Evolutionary conservation across 2,888 invertebrate species (phyloP).

Genomic region (Yponomeuta cagnagella): DNA sequence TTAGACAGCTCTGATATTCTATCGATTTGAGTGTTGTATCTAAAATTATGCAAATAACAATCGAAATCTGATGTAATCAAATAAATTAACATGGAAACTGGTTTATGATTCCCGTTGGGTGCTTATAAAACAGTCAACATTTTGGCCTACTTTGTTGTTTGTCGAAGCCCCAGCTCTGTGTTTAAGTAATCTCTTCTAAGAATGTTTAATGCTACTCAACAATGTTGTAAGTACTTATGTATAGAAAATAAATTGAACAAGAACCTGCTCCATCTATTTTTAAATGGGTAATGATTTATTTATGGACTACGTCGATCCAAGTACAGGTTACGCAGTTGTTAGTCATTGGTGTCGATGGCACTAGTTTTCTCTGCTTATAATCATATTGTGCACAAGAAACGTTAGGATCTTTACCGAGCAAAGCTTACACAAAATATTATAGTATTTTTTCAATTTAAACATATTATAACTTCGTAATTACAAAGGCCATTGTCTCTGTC

Average conservation of each 20-base stretch:
- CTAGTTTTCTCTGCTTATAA: not conserved
- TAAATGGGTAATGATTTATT: slow-evolving; percentile 3
- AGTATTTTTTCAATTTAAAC: not conserved
- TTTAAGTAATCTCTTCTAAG: not conserved
- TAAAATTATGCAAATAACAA: not conserved
- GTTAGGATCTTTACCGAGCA: not conserved
- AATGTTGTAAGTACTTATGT: not conserved
- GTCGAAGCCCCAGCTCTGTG: not conserved
- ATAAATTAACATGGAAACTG: slow-evolving; percentile 2
- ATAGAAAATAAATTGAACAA: not conserved
- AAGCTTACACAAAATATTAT: not conserved
- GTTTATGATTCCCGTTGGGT: not conserved
- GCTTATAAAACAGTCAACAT: not conserved
- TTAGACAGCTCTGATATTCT: not conserved
- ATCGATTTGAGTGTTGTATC: not conserved
- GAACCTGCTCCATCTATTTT: not conserved
- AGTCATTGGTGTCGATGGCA: slow-evolving; percentile 2
- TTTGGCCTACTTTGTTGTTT: not conserved
- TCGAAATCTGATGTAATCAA: slow-evolving; percentile 3
- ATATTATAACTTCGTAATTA: not conserved
- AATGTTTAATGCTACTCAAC: not conserved
- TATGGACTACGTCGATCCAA: not conserved
- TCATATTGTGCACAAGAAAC: not conserved
- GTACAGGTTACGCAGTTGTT: not conserved
- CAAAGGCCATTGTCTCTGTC: slow-evolving; percentile 4